Percentiles rank a stretch among this genome's conserved stretches.
Conservation (phyloP, 2,797 vertebrate genomes). For the Neosalanx taihuensis region DNA sequence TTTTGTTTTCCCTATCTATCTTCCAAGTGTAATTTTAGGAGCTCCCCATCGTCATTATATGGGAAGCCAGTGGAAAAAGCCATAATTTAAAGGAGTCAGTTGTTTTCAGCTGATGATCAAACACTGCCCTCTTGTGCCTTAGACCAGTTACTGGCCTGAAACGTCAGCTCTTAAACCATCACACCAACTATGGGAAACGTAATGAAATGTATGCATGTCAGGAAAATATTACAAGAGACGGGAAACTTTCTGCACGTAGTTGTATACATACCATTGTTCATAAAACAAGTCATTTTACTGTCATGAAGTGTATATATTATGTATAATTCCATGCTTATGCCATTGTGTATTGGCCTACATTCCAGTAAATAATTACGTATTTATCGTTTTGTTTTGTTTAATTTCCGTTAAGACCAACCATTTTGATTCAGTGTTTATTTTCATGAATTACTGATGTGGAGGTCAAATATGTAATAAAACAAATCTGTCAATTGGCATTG, state of each 20-base stretch:
- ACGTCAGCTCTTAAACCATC: background rate
- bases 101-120: background rate
- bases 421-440: background rate
- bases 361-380: background rate
- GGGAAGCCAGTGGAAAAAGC: background rate
- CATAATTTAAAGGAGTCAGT: background rate
- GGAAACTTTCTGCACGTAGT: no score
- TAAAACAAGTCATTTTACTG: background rate
- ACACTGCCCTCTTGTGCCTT: constrained; percentile 2
- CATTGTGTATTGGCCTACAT: background rate
- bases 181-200: background rate
- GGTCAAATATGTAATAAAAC: background rate
- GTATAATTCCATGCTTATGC: background rate
- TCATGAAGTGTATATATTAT: background rate
- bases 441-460: background rate
- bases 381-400: constrained; percentile 3
- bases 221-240: background rate
- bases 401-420: background rate
- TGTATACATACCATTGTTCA: no score
- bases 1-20: background rate
- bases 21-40: background rate
- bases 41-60: background rate
- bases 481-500: background rate
- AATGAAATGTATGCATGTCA: background rate
- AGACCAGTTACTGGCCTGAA: background rate